Evolutionary conservation across 2,888 invertebrate species (phyloP), one percentile per base, ranked within the genome.

Genomic region (Platycheirus rosarum): DNA sequence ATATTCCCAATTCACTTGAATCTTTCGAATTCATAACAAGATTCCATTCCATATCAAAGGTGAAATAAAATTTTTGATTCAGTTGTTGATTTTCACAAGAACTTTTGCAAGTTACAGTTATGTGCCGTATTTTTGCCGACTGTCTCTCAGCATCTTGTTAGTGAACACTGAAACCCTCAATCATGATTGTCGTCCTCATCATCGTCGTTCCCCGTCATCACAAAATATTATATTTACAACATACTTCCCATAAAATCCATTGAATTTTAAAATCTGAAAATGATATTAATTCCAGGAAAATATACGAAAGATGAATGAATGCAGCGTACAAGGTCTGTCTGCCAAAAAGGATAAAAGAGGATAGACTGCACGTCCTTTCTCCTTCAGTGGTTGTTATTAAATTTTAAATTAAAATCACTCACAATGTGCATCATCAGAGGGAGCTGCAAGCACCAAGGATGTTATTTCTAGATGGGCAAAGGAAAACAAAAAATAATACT

Each of bases 371-470:
- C 2, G 40, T 46, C 5, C 18, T n/a, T 35, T 44, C 18, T 14
- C 32, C 55, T 55, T 13, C 37, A 37, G 53, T 48, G 46, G 44
- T 29, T 44, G 74, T 75, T 80, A 75, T 80, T 75, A 80, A 80
- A 80, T 75, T 75, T 80, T 70, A 75, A 80, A 80, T 76, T 76
- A 70, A 71, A 76, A 76, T 53, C 53, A 46, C 60, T 75, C 66
- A 70, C 60, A 57, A 75, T 65, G 70, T 65, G 62, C 70, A 76
- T 53, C 76, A 62, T 62, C 75, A 51, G 65, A 8, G 62, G n/a
- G n/a, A 68, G 11, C 14, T 2, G 40, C 20, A 49, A 29, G 11
- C 14, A 13, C 7, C 20, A 42, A 49, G 35, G 4, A 40, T 48
- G 29, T 63, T 53, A 32, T 75, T 44, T 44, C 48, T 62, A 42